phyloP scores from a whole-genome alignment of 2,113 vertebrate species.

The Sylvilagus bachmani region DNA sequence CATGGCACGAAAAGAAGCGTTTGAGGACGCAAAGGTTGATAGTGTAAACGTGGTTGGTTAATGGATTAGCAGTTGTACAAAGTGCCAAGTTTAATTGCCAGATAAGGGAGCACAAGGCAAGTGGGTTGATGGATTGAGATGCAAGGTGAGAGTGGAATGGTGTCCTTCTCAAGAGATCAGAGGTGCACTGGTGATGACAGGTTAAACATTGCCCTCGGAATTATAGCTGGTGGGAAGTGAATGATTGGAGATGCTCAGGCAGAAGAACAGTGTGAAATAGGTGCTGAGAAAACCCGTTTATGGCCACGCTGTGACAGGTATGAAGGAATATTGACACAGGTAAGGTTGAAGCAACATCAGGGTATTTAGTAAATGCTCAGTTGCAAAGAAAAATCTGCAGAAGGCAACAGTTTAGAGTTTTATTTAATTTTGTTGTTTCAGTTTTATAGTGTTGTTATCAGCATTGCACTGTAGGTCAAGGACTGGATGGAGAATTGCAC shows the following conservation, averaged over 20 bases:
- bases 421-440: background rate
- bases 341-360: background rate
- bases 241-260: background rate
- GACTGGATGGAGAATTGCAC: background rate
- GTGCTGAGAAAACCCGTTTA: background rate
- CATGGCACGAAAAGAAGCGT: background rate
- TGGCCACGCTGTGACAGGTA: background rate
- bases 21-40: no score
- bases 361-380: background rate
- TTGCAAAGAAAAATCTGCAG: background rate
- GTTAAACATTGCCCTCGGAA: rapidly evolving
- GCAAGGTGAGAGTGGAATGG: background rate
- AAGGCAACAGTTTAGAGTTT: background rate
- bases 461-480: rapidly evolving
- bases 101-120: background rate
- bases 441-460: background rate
- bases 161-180: background rate
- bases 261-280: background rate
- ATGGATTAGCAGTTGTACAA: background rate
- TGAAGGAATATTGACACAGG: no score
- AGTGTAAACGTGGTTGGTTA: background rate
- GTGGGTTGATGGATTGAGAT: background rate
- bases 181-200: background rate
- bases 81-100: background rate
- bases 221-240: background rate